Base-by-base conservation (phyloP, 1,140 invertebrate species). In the Alviniconcha marisindica region DNA sequence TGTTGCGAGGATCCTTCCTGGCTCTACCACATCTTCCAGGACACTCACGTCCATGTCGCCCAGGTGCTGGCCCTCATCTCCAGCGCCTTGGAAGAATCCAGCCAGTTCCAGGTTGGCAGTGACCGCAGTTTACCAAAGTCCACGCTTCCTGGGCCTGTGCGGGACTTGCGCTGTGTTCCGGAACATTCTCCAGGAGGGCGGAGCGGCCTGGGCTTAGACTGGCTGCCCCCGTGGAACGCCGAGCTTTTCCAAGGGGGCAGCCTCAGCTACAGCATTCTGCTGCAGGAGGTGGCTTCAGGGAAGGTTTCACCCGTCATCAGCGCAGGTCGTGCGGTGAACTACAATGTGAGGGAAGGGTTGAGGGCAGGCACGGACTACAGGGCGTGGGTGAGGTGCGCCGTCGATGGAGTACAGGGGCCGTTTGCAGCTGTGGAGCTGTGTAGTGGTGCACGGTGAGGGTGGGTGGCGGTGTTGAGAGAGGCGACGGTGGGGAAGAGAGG, bases 11-110 rank as follows among this genome's bases (percentile, higher is more conserved):
- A 95, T 86, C 94, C 94, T 10, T 91, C 90, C 14, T 95, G 94
- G 93, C 85, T 95, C 63, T 95, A 92, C 88, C 89, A 93, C 82
- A 94, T 94, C 82, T 95, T 94, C 87, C 94, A 95, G 87, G 94
- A 95, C 88, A 95, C 94, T 24, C 40, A 88, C 42, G 93, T 94
- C 0, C 91, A 94, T 85, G 82, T 93, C 10, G 28, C 51, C n/a
- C 80, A 85, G 15, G 87, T 94, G 31, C 51, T 87, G 4, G 51
- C 81, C 24, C 54, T 91, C n/a, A 63, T 87, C 28, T 63, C 63
- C 56, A 21, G n/a, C 54, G 85, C 86, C 42, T 24, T 89, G 42
- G 71, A 73, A 4, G 56, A 85, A 60, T 48, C 69, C 15, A 77
- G 42, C 10, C 60, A 36, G 33, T 28, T 48, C 15, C 12, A 3